Percentiles rank a stretch among this genome's conserved stretches.
These are phyloP conservation scores for Callipepla californica DNA, from an alignment of 2,113 vertebrate genomes.

Conservation along the genomic window DNA sequence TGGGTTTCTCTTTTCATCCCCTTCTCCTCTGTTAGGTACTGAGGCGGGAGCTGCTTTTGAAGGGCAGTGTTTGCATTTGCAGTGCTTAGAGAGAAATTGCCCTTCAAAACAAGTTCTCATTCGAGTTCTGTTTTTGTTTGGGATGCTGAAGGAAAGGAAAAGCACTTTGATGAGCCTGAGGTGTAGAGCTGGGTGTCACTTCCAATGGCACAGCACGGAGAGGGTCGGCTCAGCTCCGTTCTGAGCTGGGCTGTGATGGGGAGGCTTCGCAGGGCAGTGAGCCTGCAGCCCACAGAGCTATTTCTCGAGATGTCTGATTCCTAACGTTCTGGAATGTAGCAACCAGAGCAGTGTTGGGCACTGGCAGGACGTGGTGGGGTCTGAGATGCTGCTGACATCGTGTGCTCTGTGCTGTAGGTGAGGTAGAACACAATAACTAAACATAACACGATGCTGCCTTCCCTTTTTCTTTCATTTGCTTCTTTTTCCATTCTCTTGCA, in stretches of 20 bases:
- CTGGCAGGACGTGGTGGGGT: neutral
- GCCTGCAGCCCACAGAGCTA: neutral
- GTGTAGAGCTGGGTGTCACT: neutral
- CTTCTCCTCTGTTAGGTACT: neutral
- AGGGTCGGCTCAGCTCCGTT: neutral
- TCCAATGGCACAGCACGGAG: accelerated
- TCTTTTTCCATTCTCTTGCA: neutral
- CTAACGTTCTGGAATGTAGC: neutral
- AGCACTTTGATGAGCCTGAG: neutral
- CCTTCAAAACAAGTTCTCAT: too few relatives aligned
- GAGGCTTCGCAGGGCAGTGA: neutral
- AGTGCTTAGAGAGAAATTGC: neutral
- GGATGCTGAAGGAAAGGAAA: neutral
- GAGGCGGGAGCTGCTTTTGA: neutral
- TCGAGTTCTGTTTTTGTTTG: neutral
- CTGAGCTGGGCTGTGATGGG: neutral
- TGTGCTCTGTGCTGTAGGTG: accelerated
- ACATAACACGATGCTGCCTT: accelerated
- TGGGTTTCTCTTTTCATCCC: constrained; percentile 15
- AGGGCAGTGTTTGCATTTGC: neutral
- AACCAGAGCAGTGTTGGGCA: accelerated
- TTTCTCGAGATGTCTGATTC: neutral
- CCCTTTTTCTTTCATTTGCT: too few relatives aligned
- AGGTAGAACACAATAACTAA: neutral
- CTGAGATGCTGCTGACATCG: neutral